A percentile compares a stretch with the other conserved stretches of the same genome.
Evolutionary conservation across 2,888 invertebrate species (phyloP).

Genomic region (Polymixis flavicincta): DNA sequence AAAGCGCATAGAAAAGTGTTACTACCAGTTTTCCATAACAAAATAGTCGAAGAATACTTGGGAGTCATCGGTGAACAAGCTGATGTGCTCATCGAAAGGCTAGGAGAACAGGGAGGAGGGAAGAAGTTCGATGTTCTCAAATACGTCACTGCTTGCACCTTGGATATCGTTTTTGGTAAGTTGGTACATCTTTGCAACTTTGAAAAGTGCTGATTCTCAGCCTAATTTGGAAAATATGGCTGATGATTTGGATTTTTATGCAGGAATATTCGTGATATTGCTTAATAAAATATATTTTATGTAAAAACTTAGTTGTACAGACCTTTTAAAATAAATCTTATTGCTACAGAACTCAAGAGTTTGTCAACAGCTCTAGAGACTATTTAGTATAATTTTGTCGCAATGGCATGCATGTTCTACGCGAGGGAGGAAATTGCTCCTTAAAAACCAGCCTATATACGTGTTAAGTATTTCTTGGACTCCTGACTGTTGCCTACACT

Average conservation of each 20-base stretch:
- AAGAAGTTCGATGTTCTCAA: constrained; percentile 88
- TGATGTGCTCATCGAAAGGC: constrained; percentile 84
- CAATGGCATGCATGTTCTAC: background rate
- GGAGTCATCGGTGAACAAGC: constrained; percentile 91
- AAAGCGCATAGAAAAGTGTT: constrained; percentile 91
- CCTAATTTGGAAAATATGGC: too few species aligned
- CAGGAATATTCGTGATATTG: background rate
- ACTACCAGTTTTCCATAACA: constrained; percentile 92
- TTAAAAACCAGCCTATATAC: background rate
- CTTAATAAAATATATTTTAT: background rate
- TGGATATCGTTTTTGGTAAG: constrained; percentile 92
- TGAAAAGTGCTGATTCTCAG: too few species aligned
- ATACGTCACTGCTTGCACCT: constrained; percentile 90
- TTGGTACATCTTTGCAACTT: constrained; percentile 2
- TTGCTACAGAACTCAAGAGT: background rate
- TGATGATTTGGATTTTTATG: too few species aligned
- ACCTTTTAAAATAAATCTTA: background rate
- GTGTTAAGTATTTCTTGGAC: background rate
- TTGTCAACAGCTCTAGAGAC: background rate
- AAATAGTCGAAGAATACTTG: constrained; percentile 91
- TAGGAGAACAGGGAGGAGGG: constrained; percentile 79
- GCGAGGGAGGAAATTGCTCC: background rate
- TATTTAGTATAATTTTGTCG: background rate
- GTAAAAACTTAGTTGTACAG: background rate
- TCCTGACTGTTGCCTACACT: background rate